phyloP scores from a whole-genome alignment of 2,888 invertebrate genomes.

The Campoplex capitator region DNA sequence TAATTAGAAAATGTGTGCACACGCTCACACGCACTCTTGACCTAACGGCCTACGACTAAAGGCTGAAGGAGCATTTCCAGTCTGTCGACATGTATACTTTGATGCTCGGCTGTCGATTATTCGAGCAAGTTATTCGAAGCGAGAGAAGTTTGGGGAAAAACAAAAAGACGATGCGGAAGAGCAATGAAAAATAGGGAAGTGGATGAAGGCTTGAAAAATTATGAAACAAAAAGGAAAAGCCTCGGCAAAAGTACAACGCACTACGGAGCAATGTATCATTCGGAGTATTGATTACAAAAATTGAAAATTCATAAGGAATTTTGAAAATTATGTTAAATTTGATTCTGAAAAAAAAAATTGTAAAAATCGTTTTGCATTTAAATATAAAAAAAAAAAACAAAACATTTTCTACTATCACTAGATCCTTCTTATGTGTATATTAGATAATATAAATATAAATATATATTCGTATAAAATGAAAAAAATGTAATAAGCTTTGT shows the following conservation, averaged over 20 bases:
- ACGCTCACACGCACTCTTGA: constrained; percentile 13
- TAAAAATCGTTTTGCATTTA: too few species aligned
- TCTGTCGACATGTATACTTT: constrained; percentile 29
- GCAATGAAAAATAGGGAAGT: not conserved
- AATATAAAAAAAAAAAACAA: too few species aligned
- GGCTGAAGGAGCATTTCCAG: constrained; percentile 7
- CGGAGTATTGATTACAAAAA: not conserved
- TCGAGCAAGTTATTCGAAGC: constrained; percentile 45
- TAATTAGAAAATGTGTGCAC: not conserved
- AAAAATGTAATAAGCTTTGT: constrained; percentile 26
- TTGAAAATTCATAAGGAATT: too few species aligned
- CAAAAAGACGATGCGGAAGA: constrained; percentile 11
- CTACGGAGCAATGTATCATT: constrained; percentile 2
- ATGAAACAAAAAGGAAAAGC: constrained; percentile 15
- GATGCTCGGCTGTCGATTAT: constrained; percentile 28
- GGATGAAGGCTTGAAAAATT: not conserved
- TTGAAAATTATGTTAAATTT: too few species aligned
- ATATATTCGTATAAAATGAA: not conserved
- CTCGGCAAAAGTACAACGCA: not conserved
- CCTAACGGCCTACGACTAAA: not conserved
- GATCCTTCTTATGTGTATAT: too few species aligned
- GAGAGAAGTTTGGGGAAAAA: constrained; percentile 7
- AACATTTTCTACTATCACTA: too few species aligned
- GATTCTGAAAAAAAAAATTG: too few species aligned
- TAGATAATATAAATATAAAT: not conserved